Base-by-base conservation (phyloP, 2,888 invertebrate species). In the Drosophila acutilabella region DNA sequence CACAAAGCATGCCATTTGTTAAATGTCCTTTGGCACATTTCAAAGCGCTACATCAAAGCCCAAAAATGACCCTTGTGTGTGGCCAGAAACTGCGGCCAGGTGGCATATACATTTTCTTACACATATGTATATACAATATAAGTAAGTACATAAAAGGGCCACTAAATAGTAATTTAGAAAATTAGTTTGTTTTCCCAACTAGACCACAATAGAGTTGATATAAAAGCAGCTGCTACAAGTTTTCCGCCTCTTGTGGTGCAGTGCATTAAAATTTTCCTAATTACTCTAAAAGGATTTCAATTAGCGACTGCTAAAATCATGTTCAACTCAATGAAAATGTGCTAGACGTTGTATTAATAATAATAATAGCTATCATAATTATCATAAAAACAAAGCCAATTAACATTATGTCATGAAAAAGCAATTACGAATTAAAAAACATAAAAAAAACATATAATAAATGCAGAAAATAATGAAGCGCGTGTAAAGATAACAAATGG, bases 151-250 rank as follows among this genome's bases (percentile, higher is more conserved):
- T 52, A 65, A 48, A 72, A 75, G 64, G 52, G 68, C 80, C 76
- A 71, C 86, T 86, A 89, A 85, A 88, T 85, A 89, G 89, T 85
- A 89, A 89, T 89, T 85, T 89, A 85, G 78, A 74, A 85, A 85
- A 85, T 85, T 88, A 85, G 88, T 86, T 89, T 82, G 80, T 82
- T 88, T 74, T 80, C 59, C 78, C 77, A 89, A 75, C 81, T 81
- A 70, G 57, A 69, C 68, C 72, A 53, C 66, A 60, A 54, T 59
- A 51, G 26, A 42, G 8, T 30, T 36, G 11, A 13, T 4, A 8
- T 11, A 18, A 50, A 18, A 48, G 61, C 47, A 57, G 42, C 40
- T 58, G 38, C 18, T 23, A 45, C 33, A 57, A 60, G 56, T 62
- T 71, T 67, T 48, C 54, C 54, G 48, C 64, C 66, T 59, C 69